Percentiles rank a stretch among this genome's conserved stretches.
Evolutionary conservation across 2,888 invertebrate genomes (phyloP).

Genomic region (Thalpophila matura): DNA sequence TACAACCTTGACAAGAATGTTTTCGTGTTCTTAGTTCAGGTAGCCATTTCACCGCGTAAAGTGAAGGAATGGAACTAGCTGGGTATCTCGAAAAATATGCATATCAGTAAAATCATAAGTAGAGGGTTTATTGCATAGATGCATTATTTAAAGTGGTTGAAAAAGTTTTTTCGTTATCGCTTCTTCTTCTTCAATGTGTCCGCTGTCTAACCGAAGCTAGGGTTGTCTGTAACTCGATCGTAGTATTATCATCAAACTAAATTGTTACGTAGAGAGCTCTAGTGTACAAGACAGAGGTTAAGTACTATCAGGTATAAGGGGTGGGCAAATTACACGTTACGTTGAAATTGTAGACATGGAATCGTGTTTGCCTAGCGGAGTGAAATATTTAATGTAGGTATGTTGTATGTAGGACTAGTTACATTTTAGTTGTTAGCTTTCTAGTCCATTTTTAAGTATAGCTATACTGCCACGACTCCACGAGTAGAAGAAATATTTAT

Average conservation of each 20-base stretch:
- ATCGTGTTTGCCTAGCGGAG: conserved; percentile 45
- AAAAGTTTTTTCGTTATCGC: conserved; percentile 5
- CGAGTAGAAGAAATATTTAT: not conserved
- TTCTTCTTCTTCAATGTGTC: conserved; percentile 17
- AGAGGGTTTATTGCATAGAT: not conserved
- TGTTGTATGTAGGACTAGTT: conserved; percentile 14
- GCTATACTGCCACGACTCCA: not conserved
- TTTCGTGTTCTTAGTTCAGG: conserved; percentile 30
- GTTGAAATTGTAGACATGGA: conserved; percentile 58
- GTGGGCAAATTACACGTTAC: conserved; percentile 58
- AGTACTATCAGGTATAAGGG: conserved; percentile 71
- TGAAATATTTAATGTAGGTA: conserved; percentile 40
- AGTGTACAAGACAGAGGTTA: conserved; percentile 77
- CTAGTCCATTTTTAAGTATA: conserved; percentile 8
- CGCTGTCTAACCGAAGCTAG: conserved; percentile 67
- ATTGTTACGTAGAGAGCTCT: conserved; percentile 78
- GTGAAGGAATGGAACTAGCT: conserved; percentile 22
- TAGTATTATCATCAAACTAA: conserved; percentile 82
- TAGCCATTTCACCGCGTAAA: conserved; percentile 20
- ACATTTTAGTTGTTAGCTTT: conserved; percentile 16
- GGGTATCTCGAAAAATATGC: not conserved
- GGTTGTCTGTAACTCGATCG: conserved; percentile 83
- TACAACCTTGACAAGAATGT: too few relatives aligned
- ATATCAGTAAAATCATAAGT: not conserved
- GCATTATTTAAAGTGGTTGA: too few relatives aligned